phyloP scores from a whole-genome alignment of 2,113 vertebrate species.

The Muntiacus reevesi region DNA sequence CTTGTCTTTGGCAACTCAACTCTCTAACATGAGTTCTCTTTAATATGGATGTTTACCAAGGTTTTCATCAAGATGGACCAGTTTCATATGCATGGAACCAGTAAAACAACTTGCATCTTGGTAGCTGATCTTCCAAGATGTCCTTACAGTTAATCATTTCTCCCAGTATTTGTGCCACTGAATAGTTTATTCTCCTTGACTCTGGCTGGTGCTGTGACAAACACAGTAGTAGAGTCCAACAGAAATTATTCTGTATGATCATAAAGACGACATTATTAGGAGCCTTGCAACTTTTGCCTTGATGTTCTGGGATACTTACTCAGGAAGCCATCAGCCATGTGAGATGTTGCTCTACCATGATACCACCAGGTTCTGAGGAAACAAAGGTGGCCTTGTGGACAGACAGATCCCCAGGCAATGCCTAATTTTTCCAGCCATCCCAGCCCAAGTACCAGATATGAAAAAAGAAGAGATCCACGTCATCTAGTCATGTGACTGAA shows the following conservation, averaged over 20 bases:
- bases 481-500: background rate
- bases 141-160: background rate
- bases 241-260: background rate
- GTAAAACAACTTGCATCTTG: background rate
- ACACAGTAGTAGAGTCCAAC: background rate
- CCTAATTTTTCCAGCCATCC: background rate
- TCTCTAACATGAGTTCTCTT: background rate
- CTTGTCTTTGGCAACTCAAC: background rate
- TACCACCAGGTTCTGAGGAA: background rate
- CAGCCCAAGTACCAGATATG: too few species aligned
- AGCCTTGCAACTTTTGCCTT: background rate
- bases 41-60: background rate
- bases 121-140: background rate
- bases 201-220: background rate
- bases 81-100: background rate
- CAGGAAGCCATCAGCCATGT: background rate
- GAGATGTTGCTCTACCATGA: too few species aligned
- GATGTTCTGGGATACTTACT: background rate
- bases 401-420: background rate
- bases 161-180: background rate
- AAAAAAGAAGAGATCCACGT: background rate
- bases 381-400: background rate
- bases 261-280: background rate
- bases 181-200: background rate
- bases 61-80: background rate